phyloP scores from a whole-genome alignment of 2,113 vertebrate species.

The Lepus europaeus region DNA sequence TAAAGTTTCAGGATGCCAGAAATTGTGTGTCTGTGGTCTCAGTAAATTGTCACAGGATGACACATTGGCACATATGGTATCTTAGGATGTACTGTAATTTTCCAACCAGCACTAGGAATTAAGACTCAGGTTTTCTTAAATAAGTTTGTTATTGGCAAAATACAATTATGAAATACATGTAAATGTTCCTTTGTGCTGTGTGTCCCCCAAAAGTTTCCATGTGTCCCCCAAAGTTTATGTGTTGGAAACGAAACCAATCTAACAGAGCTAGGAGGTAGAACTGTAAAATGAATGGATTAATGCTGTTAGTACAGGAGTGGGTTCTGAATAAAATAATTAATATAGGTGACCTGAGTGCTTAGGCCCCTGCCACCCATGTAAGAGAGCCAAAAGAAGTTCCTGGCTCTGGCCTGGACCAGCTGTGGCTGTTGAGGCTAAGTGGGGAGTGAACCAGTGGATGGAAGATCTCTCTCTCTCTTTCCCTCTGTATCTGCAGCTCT shows the following conservation, averaged over 20 bases:
- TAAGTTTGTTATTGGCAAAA: constrained; percentile 30
- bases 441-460: too few species aligned
- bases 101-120: background rate
- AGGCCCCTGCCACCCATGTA: background rate
- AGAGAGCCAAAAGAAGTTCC: too few species aligned
- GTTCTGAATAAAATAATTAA: too few species aligned
- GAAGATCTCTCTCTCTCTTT: too few species aligned
- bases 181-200: background rate
- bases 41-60: constrained; percentile 1
- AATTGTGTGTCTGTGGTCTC: background rate
- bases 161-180: background rate
- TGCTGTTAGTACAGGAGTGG: background rate
- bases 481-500: too few species aligned
- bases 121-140: background rate
- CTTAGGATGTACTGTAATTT: background rate
- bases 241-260: background rate
- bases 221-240: background rate
- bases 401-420: too few species aligned
- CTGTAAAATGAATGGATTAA: background rate
- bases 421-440: too few species aligned
- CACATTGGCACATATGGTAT: background rate
- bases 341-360: too few species aligned
- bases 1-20: background rate
- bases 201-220: background rate
- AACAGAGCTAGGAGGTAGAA: background rate